Evolutionary conservation across 2,113 vertebrate species (phyloP).

Genomic region (Malurus cyaneus): DNA sequence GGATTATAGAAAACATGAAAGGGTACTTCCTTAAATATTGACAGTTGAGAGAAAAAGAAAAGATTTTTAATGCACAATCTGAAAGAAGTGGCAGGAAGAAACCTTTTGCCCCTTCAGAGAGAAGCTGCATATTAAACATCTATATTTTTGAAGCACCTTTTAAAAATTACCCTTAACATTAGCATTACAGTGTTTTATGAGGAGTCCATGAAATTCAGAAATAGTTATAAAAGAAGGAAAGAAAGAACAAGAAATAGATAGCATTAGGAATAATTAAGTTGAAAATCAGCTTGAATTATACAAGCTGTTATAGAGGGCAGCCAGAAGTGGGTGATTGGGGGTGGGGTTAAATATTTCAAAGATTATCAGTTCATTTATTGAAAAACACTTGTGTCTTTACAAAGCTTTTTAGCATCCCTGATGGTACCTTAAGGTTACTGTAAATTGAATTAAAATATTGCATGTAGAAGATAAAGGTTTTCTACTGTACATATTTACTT

Average conservation of each 20-base stretch:
- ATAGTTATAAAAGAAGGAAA: neutral
- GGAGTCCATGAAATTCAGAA: neutral
- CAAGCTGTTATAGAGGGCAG: neutral
- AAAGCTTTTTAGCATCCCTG: neutral
- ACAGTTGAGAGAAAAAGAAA: neutral
- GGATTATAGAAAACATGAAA: slow-evolving; percentile 14
- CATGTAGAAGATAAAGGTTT: neutral
- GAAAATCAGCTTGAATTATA: slow-evolving; percentile 5
- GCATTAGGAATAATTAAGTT: neutral
- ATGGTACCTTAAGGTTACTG: neutral
- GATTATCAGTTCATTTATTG: neutral
- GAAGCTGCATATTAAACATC: slow-evolving; percentile 34
- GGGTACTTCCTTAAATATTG: slow-evolving; percentile 13
- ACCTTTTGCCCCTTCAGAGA: slow-evolving; percentile 41
- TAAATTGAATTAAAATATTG: neutral
- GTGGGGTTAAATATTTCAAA: neutral
- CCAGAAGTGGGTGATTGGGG: accelerated
- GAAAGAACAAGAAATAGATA: neutral
- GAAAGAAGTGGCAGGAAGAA: slow-evolving; percentile 7
- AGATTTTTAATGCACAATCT: neutral
- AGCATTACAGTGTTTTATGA: slow-evolving; percentile 1
- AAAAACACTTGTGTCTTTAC: neutral
- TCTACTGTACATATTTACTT: neutral
- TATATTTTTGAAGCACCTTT: neutral
- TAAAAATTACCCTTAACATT: slow-evolving; percentile 1